Evolutionary conservation across 1,140 invertebrate species (phyloP), one percentile per base, ranked within the genome.

Genomic region (Eumeta japonica): DNA sequence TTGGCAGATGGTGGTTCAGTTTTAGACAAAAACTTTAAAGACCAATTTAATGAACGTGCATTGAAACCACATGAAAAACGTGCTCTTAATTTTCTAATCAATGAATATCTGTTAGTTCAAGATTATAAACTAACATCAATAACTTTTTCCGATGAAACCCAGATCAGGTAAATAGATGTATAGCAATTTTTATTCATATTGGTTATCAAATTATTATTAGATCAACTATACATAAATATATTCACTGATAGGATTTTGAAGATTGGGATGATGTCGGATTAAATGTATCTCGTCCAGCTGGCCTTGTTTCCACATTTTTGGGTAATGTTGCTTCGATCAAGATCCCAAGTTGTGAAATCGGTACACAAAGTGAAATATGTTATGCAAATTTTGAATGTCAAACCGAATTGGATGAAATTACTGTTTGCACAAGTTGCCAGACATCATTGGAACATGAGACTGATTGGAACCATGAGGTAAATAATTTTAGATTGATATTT

Each of bases 241-340:
- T 24, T 35, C 43, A 4, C 28, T 59, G 63, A 3, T 48, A 88
- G 83, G 90, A 94, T 78, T 92, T 94, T 80, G 92, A 94, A 73
- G 88, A 92, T 57, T 94, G 92, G 92, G 89, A 93, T 75, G 89
- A 93, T 77, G 86, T 89, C n/a, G 90, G 91, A 2, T 71, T 94
- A 10, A 93, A 94, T 62, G 89, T 90, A 59, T 79, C 88, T 1
- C 85, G 89, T 52, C 91, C 90, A 14, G 81, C 87, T 7, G 84
- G 86, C 57, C 63, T 94, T 7, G 62, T 90, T 16, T 82, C 84
- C 19, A 72, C 94, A 17, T 93, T 91, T 58, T 78, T 89, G 46
- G 88, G 89, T 43, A 68, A 56, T 14, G 44, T 49, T 28, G 41
- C 50, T 3, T 20, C 41, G 19, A 17, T 61, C n/a, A 59, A 32